A percentile compares a stretch with the other conserved stretches of the same genome.
These are phyloP conservation scores for Chaetops frenatus DNA, from an alignment of 2,113 vertebrate species.

Conservation along the genomic window DNA sequence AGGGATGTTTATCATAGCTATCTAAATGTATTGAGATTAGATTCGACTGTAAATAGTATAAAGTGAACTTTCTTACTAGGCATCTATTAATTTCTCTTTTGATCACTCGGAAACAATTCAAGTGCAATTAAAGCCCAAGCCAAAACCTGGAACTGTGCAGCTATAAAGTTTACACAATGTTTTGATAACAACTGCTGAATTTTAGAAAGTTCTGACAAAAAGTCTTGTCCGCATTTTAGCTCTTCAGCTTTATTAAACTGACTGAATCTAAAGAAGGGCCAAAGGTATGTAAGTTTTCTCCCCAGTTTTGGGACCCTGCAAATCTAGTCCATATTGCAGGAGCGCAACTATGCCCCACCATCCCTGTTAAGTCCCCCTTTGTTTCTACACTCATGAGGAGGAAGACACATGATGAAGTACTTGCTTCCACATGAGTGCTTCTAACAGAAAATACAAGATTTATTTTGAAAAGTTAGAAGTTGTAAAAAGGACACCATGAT, in stretches of 20 bases:
- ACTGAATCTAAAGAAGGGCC: not conserved
- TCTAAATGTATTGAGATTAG: conserved; percentile 40
- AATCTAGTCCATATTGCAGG: not conserved
- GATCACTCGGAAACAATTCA: conserved; percentile 35
- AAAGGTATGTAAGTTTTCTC: not conserved
- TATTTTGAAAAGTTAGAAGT: not conserved
- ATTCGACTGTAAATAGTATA: not conserved
- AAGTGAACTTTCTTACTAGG: conserved; percentile 18
- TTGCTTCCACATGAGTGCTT: not conserved
- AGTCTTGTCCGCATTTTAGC: not conserved
- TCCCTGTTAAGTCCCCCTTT: not conserved
- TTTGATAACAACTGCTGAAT: not conserved
- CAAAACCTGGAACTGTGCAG: not conserved
- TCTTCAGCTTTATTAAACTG: not conserved
- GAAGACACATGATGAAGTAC: not conserved
- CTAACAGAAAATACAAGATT: not conserved
- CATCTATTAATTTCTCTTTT: conserved; percentile 25
- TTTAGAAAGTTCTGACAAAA: not conserved
- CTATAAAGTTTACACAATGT: not conserved
- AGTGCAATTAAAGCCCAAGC: not conserved
- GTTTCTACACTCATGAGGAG: not conserved
- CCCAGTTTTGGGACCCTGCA: not conserved
- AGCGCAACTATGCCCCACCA: not conserved
- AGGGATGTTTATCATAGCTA: conserved; percentile 3
- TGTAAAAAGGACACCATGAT: not conserved